Base-by-base conservation (phyloP, 1,140 invertebrate genomes). In the Venturia canescens region DNA sequence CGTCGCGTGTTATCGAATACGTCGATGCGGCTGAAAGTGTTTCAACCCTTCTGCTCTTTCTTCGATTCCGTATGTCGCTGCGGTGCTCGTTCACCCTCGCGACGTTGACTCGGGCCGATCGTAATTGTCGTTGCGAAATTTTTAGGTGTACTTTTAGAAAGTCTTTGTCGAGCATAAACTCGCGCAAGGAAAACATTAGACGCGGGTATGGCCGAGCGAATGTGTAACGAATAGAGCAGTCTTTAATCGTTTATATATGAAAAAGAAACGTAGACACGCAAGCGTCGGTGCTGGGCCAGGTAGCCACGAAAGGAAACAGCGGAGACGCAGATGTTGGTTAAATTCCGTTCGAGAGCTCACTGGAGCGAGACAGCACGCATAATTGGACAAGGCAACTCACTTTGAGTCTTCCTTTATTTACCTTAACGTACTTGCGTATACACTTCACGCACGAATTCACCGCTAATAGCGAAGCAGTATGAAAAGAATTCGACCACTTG, bases 361-460 rank as follows among this genome's bases (percentile, higher is more conserved):
- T 91, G 86, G 88, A 91, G 88, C 90, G 90, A 83, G 80, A 84
- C 89, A 84, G 84, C 84, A 88, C 88, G 89, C 87, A 92, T 91
- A 92, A 91, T 89, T 89, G 90, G 88, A 92, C 91, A 91, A 91
- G 91, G 87, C 89, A 91, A 91, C 88, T 88, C 90, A 91, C 90
- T 92, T 90, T 84, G 87, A 79, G 80, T 89, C 89, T 91, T 91
- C 87, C 90, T 90, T 89, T 89, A 88, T 89, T 88, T 69, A 21
- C 79, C 38, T 38, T n/a, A 31, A 76, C 44, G 63, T 76, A 48
- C 44, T 34, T 81, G 38, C 38, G 5, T 86, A 71, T 84, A 81
- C n/a, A n/a, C 77, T 84, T 76, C 69, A 63, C 67, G 31, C 71
- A 63, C 48, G 29, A 69, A 69, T 69, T 69, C 66, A 3, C 31